phyloP scores from a whole-genome alignment of 2,113 vertebrate species.

The Gymnogyps californianus region DNA sequence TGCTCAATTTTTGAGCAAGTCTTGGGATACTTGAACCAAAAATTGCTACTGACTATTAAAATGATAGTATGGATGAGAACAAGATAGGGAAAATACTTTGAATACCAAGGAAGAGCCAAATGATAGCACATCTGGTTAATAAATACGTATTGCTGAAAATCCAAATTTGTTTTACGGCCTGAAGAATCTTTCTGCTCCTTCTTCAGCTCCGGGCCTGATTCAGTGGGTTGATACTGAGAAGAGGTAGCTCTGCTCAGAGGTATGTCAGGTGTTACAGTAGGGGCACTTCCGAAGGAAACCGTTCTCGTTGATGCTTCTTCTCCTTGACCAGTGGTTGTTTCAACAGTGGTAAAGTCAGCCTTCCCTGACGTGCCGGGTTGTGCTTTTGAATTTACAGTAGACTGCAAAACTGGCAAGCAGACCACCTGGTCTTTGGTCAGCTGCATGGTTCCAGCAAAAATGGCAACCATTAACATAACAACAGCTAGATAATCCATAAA shows the following conservation, averaged over 20 bases:
- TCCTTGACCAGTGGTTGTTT: slow-evolving; percentile 62
- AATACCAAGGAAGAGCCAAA: slow-evolving; percentile 96
- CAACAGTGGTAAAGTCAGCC: slow-evolving; percentile 58
- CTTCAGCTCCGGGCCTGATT: slow-evolving; percentile 60
- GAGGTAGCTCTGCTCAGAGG: slow-evolving; percentile 72
- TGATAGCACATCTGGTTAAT: slow-evolving; percentile 99
- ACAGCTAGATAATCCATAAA: slow-evolving; percentile 99
- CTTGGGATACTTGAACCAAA: slow-evolving; percentile 99
- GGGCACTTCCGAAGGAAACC: slow-evolving; percentile 69
- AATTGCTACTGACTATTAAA: slow-evolving; percentile 98
- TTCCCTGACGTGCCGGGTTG: slow-evolving; percentile 54
- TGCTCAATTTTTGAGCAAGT: slow-evolving; percentile 98
- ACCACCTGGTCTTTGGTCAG: slow-evolving; percentile 98
- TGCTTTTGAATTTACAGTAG: slow-evolving; percentile 75
- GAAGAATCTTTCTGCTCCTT: slow-evolving; percentile 77
- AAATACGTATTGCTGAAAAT: slow-evolving; percentile 99
- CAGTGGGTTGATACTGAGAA: slow-evolving; percentile 66
- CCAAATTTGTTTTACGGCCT: slow-evolving; percentile 91
- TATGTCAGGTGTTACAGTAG: slow-evolving; percentile 74
- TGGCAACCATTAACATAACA: slow-evolving; percentile 98
- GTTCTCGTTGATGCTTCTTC: slow-evolving; percentile 54
- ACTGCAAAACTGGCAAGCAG: slow-evolving; percentile 90
- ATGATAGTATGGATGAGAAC: slow-evolving; percentile 97
- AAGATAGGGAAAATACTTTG: slow-evolving; percentile 98
- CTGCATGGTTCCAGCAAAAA: slow-evolving; percentile 99